Base-by-base conservation (phyloP, 2,113 vertebrate species). In the Otus sunia region DNA sequence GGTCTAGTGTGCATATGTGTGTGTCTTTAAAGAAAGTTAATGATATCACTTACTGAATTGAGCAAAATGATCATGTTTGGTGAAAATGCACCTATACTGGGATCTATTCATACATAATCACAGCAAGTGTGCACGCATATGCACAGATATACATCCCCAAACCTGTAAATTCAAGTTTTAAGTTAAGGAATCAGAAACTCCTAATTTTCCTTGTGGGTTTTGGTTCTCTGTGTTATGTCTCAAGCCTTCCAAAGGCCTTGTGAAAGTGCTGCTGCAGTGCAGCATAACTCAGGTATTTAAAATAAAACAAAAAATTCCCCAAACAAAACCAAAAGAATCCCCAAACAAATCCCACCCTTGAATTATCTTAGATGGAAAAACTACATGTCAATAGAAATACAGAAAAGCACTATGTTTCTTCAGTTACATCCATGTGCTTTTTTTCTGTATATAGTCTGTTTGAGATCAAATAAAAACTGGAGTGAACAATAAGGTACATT, bases 81-180 rank as follows among this genome's bases (percentile, higher is more conserved):
- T 95, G 86, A 95, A 97, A 97, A 95, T 85, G 84, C 91, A 95
- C 73, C 81, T 94, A 76, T 90, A 94, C 45, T 76, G 90, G 66
- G 84, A 94, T 96, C 90, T 97, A 97, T 75, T 97, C 86, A 97
- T 95, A 97, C 78, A 96, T 92, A 95, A 96, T 95, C 86, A 97
- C 82, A 95, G 60, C 49, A 90, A 63, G 52, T 90, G 75, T 88
- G 78, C 66, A 64, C 2, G 0, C 90, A 56, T 68, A 85, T 37
- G 93, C 59, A 69, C 90, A 86, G 62, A 92, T 67, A 87, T 8
- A 67, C 10, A 96, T 86, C 80, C 93, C 82, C 91, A 94, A 72
- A 55, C 4, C 26, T 95, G 5, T 49, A 86, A 92, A 75, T 78
- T 79, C 32, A 90, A 91, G 79, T 93, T 85, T 93, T 80, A 97